Percentiles rank a stretch among this genome's conserved stretches.
phyloP scores from a whole-genome alignment of 2,113 vertebrate species.

The Trichechus manatus region DNA sequence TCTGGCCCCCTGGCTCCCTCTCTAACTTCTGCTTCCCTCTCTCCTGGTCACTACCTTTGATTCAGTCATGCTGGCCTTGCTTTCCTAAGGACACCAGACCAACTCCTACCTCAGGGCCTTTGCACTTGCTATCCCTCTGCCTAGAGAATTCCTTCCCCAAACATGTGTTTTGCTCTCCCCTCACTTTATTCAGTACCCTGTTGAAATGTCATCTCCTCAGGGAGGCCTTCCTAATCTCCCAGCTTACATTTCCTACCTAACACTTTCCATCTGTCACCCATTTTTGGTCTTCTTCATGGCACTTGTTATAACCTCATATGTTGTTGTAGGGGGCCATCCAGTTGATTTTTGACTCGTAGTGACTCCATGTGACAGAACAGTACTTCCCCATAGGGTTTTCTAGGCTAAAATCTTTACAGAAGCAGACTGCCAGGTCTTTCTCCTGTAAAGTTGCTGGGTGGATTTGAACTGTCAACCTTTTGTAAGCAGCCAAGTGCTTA shows the following conservation, averaged over 20 bases:
- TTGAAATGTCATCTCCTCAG: not conserved
- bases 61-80: not conserved
- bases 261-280: not conserved
- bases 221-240: not conserved
- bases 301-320: not conserved
- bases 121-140: not conserved
- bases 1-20: not conserved
- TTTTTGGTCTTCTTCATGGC: not conserved
- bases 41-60: not conserved
- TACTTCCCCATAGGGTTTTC: not conserved
- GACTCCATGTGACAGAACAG: too few relatives aligned
- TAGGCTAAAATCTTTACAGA: not conserved
- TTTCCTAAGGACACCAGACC: not conserved
- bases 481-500: too few relatives aligned
- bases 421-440: too few relatives aligned
- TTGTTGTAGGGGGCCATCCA: too few relatives aligned
- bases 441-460: too few relatives aligned
- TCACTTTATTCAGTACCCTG: too few relatives aligned
- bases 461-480: too few relatives aligned
- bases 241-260: not conserved
- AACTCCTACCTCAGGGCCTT: not conserved
- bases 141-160: not conserved
- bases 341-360: too few relatives aligned
- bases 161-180: not conserved
- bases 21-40: not conserved